Conservation (phyloP, 2,888 invertebrate genomes). For the Ophonus ardosiacus region DNA sequence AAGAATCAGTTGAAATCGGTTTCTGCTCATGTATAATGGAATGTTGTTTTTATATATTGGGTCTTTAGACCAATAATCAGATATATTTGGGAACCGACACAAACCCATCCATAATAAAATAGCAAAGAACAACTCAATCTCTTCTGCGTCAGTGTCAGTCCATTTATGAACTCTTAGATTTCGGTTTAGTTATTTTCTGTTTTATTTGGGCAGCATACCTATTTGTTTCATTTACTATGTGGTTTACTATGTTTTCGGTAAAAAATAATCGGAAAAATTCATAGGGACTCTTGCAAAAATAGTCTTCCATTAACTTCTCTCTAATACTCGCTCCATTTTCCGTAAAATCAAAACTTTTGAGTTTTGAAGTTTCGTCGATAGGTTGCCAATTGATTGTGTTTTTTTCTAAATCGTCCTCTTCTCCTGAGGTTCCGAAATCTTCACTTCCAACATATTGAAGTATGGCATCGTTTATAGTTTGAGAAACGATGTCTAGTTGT, state of each 20-base stretch:
- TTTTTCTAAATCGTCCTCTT: too few species aligned
- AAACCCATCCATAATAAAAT: conserved; percentile 57
- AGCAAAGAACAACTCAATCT: conserved; percentile 50
- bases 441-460: too few species aligned
- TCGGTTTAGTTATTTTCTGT: background rate
- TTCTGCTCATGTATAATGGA: conserved; percentile 63
- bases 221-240: conserved; percentile 53
- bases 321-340: too few species aligned
- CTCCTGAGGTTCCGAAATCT: too few species aligned
- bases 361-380: too few species aligned
- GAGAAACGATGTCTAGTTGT: too few species aligned
- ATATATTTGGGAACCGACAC: conserved; percentile 8
- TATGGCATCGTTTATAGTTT: too few species aligned
- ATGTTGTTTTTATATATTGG: background rate
- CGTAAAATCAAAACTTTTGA: too few species aligned
- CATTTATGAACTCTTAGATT: too few species aligned
- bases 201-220: conserved; percentile 52
- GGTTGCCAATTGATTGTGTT: too few species aligned
- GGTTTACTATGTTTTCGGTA: conserved; percentile 2
- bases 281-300: background rate
- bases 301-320: background rate
- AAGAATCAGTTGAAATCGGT: conserved; percentile 65
- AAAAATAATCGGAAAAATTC: conserved; percentile 29
- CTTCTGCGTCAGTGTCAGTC: conserved; percentile 31
- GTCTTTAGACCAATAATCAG: conserved; percentile 47